phyloP scores from a whole-genome alignment of 1,140 invertebrate genomes.

The Drosophila asahinai region DNA sequence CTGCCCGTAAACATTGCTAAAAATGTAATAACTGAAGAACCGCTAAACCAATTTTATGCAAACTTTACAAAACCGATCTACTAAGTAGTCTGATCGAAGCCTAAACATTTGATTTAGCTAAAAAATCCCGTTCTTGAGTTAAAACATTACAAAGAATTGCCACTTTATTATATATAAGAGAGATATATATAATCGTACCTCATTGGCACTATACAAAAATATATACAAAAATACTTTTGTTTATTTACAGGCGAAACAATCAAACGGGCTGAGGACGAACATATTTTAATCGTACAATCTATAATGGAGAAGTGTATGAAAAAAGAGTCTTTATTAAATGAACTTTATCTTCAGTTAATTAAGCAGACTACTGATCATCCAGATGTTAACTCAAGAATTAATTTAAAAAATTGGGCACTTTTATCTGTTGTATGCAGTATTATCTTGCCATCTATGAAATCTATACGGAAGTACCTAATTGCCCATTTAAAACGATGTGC shows the following conservation, averaged over 20 bases:
- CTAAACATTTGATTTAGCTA: too few relatives aligned
- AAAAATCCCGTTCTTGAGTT: too few relatives aligned
- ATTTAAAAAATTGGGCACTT: constrained; percentile 96
- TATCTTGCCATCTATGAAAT: constrained; percentile 93
- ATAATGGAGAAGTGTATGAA: constrained; percentile 96
- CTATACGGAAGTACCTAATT: constrained; percentile 94
- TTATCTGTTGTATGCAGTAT: constrained; percentile 95
- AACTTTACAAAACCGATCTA: too few relatives aligned
- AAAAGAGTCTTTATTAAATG: constrained; percentile 94
- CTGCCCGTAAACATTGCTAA: too few relatives aligned
- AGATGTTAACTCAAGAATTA: constrained; percentile 95
- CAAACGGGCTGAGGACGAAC: constrained; percentile 91
- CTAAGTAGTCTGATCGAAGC: too few relatives aligned
- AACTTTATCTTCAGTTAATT: constrained; percentile 96
- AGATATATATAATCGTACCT: too few relatives aligned
- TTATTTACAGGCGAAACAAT: constrained; percentile 66
- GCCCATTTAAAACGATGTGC: constrained; percentile 95
- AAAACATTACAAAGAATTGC: too few relatives aligned
- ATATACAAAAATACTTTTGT: neutral
- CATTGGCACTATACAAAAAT: neutral
- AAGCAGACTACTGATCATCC: constrained; percentile 96
- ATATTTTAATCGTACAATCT: constrained; percentile 94
- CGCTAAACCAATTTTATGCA: too few relatives aligned
- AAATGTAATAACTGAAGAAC: too few relatives aligned
- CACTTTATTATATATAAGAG: too few relatives aligned